phyloP scores from a whole-genome alignment of 2,888 invertebrate genomes.

The Sminthurides aquaticus region DNA sequence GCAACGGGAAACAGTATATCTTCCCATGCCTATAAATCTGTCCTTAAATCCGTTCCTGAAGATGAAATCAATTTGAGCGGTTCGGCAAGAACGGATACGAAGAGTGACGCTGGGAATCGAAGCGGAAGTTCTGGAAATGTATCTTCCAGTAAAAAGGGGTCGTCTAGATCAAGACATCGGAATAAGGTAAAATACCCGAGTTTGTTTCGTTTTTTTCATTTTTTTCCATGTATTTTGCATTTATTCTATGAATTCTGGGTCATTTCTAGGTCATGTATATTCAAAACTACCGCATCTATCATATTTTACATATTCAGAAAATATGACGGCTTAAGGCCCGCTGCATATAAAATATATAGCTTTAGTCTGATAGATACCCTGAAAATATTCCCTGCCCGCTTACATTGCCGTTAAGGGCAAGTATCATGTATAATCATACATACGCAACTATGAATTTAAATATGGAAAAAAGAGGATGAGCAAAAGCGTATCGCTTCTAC shows the following conservation, averaged over 20 bases:
- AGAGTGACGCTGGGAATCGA: constrained; percentile 21
- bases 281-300: background rate
- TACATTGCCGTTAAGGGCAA: too few species aligned
- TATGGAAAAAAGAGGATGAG: too few species aligned
- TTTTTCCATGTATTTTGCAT: background rate
- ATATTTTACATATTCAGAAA: background rate
- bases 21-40: constrained; percentile 51
- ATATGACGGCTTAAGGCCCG: too few species aligned
- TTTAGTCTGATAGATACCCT: too few species aligned
- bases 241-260: background rate
- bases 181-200: constrained; percentile 27
- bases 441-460: too few species aligned
- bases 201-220: background rate
- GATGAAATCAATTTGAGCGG: constrained; percentile 48
- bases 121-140: constrained; percentile 31
- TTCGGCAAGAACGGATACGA: constrained; percentile 14
- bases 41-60: constrained; percentile 54
- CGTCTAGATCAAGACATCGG: constrained; percentile 39
- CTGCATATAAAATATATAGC: too few species aligned
- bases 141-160: constrained; percentile 30
- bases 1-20: constrained; percentile 53
- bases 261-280: background rate
- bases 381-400: too few species aligned
- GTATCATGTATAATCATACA: too few species aligned
- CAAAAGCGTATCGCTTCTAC: too few species aligned